Evolutionary conservation across 2,888 invertebrate species (phyloP), one percentile per base, ranked within the genome.

Genomic region (Chesias legatella): DNA sequence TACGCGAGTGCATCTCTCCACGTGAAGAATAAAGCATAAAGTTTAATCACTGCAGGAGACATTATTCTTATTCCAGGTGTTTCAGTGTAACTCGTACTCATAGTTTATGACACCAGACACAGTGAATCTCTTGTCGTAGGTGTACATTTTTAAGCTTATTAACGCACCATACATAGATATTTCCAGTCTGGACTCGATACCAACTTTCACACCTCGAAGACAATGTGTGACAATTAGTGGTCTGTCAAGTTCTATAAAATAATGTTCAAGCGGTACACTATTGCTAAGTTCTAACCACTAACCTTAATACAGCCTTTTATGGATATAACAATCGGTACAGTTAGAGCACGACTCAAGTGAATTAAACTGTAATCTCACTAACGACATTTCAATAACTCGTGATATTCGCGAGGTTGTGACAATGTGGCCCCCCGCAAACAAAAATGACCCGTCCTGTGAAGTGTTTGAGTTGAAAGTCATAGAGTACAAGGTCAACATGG

Each of bases 371-470:
- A 66, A 73, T 67, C 56, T 44, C 34, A 33, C 48, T 39, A 67
- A 58, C 59, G 66, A 65, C 62, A 72, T 70, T 76, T 71, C 63
- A 68, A 73, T 67, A 74, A 70, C 63, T 78, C 73, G 70, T 74
- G 76, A 75, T 72, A 61, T 60, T 53, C 43, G 51, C 54, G 48
- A 60, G 48, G 45, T 55, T 61, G 58, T 56, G 53, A 62, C 53
- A 63, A 48, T 56, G 53, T 48, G 29, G 38, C 48, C 36, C 11
- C 43, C 32, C 29, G 34, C 39, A 46, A 21, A 48, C 36, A 13
- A 33, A 44, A 36, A 32, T 22, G 10, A 28, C 23, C 10, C 29
- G 39, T 40, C 3, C 3, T 3, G 1, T 11, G 1, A 17, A 0
- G n/a, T 0, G 20, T 22, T 35, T 38, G 26, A 13, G 45, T 39